Percentiles rank a stretch among this genome's conserved stretches.
These are phyloP conservation scores for Lamproptera curius DNA, from an alignment of 2,888 invertebrate species.

Conservation along the genomic window DNA sequence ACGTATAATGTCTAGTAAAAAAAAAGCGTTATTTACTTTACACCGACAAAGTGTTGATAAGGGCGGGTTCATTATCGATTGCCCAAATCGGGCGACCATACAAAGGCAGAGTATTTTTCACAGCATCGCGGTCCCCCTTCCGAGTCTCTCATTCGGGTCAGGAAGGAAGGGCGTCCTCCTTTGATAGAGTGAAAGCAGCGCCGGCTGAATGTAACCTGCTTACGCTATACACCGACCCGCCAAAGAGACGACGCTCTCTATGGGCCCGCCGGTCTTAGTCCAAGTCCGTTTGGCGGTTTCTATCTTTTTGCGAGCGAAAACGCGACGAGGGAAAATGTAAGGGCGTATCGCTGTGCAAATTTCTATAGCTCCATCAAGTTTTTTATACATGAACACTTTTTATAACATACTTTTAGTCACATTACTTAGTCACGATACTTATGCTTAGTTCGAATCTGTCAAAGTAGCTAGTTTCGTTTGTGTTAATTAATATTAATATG, in stretches of 20 bases:
- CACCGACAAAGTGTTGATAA: constrained; percentile 13
- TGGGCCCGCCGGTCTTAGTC: constrained; percentile 25
- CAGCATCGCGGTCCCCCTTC: constrained; percentile 56
- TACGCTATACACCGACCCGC: constrained; percentile 42
- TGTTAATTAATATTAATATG: too few relatives aligned
- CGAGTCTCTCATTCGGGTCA: constrained; percentile 57
- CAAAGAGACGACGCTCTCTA: constrained; percentile 40
- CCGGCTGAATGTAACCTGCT: constrained; percentile 53
- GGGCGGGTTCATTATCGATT: constrained; percentile 30
- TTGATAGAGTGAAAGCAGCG: constrained; percentile 73
- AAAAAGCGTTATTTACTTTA: constrained; percentile 3
- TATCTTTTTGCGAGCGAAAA: neutral
- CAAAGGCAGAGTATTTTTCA: constrained; percentile 45
- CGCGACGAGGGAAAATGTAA: neutral
- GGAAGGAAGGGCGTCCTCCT: constrained; percentile 66
- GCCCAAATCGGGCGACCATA: constrained; percentile 46
- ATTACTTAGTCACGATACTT: neutral
- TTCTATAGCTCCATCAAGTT: neutral
- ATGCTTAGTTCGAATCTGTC: neutral
- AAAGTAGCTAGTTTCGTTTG: too few relatives aligned
- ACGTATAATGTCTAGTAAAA: too few relatives aligned
- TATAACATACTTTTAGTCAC: neutral
- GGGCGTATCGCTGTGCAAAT: neutral
- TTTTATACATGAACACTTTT: neutral
- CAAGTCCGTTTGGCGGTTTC: constrained; percentile 2